Conservation (phyloP, 2,888 invertebrate species). For the Cerastis rubricosa region DNA sequence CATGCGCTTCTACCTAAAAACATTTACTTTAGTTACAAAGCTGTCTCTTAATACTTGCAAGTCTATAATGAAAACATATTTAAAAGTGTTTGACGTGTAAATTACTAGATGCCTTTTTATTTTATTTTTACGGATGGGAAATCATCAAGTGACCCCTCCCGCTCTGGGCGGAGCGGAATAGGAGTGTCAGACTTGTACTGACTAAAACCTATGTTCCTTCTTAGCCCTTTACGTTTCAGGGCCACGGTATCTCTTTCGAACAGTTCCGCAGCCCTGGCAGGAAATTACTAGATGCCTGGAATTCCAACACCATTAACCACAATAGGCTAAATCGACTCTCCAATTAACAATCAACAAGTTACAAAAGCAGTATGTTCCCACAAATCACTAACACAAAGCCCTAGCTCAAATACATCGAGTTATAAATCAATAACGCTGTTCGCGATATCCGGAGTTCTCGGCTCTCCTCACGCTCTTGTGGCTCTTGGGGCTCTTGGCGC, state of each 20-base stretch:
- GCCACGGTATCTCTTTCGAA: too few relatives aligned
- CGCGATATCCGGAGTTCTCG: slow-evolving; percentile 5
- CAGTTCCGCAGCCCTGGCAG: too few relatives aligned
- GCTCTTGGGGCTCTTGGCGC: slow-evolving; percentile 5
- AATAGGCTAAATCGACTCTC: background rate
- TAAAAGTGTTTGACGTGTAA: background rate
- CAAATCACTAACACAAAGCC: background rate
- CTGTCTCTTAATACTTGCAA: background rate
- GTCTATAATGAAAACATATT: background rate
- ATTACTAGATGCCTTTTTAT: too few relatives aligned
- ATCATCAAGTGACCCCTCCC: too few relatives aligned
- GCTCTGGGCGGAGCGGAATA: too few relatives aligned
- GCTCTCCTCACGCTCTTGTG: background rate
- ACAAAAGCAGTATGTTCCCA: slow-evolving; percentile 12
- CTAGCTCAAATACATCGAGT: slow-evolving; percentile 3
- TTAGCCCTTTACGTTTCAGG: too few relatives aligned
- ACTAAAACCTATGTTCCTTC: too few relatives aligned
- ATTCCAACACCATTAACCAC: background rate
- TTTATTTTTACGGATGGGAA: too few relatives aligned
- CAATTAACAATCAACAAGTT: slow-evolving; percentile 6
- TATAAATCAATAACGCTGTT: slow-evolving; percentile 23
- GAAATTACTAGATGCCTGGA: background rate
- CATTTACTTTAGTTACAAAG: background rate
- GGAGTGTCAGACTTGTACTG: too few relatives aligned
- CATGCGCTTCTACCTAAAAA: background rate